Base-by-base conservation (phyloP, 2,113 vertebrate species). In the Pteruthius melanotis region DNA sequence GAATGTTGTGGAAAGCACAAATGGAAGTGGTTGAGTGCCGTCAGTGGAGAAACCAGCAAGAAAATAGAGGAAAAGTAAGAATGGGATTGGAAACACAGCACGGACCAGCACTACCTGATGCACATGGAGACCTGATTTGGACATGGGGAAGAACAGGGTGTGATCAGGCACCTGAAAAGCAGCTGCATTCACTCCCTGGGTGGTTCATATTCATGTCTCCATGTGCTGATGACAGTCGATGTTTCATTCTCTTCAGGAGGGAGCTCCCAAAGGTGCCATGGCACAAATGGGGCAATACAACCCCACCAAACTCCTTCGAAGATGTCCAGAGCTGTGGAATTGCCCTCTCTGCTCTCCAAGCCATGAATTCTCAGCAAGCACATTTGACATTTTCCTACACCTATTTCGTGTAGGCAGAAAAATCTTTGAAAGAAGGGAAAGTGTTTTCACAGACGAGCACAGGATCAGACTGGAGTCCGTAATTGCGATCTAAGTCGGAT, bases 381-480 rank as follows among this genome's bases (percentile, higher is more conserved):
- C 26, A 18, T 8, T 47, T 64, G 13, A n/a, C 8, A 13, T 70
- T 64, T 54, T 80, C 22, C 64, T 86, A n/a, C 22, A 60, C 7
- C 8, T 87, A 14, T 52, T 84, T 50, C 22, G 44, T 15, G 37
- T 3, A 61, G 28, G 42, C 42, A 94, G 49, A 75, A 75, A 90
- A 57, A 54, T 27, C 15, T 84, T 53, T 53, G 56, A 65, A 84
- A 60, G 18, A 44, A 81, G 65, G 10, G 12, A 60, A 89, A 50
- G 6, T 2, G 3, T 78, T 81, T 75, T 84, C 47, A 84, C 0
- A 0, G 54, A 52, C 42, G 16, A 90, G 33, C 1, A 2, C 11
- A 60, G 35, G 19, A 91, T 86, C 53, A 83, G 65, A 18, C 22
- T 45, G 17, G 44, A 54, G 22, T 49, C 23, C 33, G 22, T 65